These are phyloP conservation scores for Cecidostiba fungosa DNA, from an alignment of 2,888 invertebrate genomes.

Conservation along the genomic window DNA sequence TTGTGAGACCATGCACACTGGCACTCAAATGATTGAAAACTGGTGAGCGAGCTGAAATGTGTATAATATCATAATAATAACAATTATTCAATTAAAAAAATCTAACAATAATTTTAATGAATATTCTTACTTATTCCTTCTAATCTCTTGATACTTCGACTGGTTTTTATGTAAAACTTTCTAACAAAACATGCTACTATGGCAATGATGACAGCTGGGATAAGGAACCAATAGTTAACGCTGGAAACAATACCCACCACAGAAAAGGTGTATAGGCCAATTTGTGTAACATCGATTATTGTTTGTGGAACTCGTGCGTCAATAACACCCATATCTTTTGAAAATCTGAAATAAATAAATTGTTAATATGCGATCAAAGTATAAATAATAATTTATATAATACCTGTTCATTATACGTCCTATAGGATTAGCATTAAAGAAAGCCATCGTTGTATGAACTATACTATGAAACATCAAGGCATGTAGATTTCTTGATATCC, in stretches of 20 bases:
- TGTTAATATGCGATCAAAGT: background rate
- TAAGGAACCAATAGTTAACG: slow-evolving; percentile 87
- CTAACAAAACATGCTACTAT: slow-evolving; percentile 88
- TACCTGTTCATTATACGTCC: slow-evolving; percentile 88
- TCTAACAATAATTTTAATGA: background rate
- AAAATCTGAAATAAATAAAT: slow-evolving; percentile 83
- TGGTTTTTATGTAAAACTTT: slow-evolving; percentile 88
- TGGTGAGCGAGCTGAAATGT: slow-evolving; percentile 88
- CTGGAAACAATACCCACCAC: slow-evolving; percentile 84
- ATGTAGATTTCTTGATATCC: slow-evolving; percentile 89
- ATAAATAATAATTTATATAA: slow-evolving; percentile 80
- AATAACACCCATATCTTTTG: slow-evolving; percentile 91
- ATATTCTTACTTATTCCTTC: slow-evolving; percentile 89
- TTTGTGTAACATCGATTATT: slow-evolving; percentile 85
- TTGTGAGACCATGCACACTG: slow-evolving; percentile 89
- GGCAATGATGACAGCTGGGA: slow-evolving; percentile 86
- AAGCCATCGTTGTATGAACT: slow-evolving; percentile 90
- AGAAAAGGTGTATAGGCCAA: slow-evolving; percentile 81
- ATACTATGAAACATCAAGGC: slow-evolving; percentile 91
- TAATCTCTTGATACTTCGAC: slow-evolving; percentile 89
- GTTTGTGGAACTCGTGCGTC: slow-evolving; percentile 84
- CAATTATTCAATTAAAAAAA: background rate
- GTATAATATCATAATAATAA: background rate
- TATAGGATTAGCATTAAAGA: slow-evolving; percentile 93
- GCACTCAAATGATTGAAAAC: slow-evolving; percentile 91